phyloP scores from a whole-genome alignment of 2,113 vertebrate species.

The Riparia riparia region DNA sequence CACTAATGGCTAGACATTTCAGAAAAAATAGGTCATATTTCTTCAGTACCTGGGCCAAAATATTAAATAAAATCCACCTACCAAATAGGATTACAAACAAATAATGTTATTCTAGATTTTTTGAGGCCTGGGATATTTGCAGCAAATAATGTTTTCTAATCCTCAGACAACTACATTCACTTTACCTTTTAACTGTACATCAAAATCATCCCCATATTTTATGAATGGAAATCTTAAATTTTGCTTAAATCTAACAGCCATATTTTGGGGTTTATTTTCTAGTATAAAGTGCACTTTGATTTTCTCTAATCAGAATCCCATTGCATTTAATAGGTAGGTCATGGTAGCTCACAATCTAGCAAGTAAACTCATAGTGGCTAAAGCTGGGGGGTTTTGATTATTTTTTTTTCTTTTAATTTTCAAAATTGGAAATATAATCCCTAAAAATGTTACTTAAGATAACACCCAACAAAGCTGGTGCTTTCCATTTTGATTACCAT shows the following conservation, averaged over 20 bases:
- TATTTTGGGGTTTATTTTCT: background rate
- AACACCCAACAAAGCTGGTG: background rate
- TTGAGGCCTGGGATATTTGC: background rate
- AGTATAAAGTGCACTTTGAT: background rate
- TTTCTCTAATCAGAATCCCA: background rate
- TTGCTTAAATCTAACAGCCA: background rate
- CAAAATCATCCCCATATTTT: background rate
- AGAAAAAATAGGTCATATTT: background rate
- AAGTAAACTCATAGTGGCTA: background rate
- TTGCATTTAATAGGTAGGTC: background rate
- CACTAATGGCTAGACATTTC: background rate
- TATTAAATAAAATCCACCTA: background rate
- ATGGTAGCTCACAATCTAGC: background rate
- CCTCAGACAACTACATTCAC: background rate
- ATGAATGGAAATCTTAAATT: background rate
- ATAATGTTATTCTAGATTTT: background rate
- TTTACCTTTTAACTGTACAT: background rate
- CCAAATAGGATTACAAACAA: background rate
- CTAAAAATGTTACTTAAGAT: background rate
- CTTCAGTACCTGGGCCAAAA: background rate
- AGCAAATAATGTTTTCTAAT: background rate
- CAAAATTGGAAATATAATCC: background rate
- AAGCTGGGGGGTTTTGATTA: fast-evolving
- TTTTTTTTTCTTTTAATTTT: background rate
- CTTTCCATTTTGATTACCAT: background rate